These are phyloP conservation scores for Conus ventricosus DNA, from an alignment of 1,140 invertebrate species.

Conservation along the genomic window DNA sequence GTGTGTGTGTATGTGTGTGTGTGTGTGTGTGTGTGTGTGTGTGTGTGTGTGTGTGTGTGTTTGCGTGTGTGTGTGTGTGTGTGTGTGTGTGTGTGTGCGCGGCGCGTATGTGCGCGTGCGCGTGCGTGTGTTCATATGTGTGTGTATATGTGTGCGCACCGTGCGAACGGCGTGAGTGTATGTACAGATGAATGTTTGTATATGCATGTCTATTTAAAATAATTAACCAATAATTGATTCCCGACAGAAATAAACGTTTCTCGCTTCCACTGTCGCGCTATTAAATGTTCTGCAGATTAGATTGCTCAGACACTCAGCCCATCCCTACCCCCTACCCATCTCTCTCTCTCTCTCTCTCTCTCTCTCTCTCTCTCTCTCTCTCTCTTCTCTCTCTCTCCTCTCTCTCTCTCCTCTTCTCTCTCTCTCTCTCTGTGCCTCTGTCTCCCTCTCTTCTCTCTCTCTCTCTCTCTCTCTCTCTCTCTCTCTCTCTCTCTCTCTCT, in stretches of 20 bases:
- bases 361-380: too few relatives aligned
- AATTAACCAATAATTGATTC: not conserved
- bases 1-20: conserved; percentile 16
- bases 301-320: not conserved
- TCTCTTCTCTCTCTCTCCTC: conserved; percentile 78
- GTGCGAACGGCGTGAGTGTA: not conserved
- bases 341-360: too few relatives aligned
- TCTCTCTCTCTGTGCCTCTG: too few relatives aligned
- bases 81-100: not conserved
- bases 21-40: conserved; percentile 20
- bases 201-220: not conserved
- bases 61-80: not conserved
- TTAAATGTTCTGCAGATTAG: conserved; percentile 20
- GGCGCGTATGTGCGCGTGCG: too few relatives aligned
- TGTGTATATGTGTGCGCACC: not conserved
- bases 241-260: not conserved
- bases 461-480: not conserved
- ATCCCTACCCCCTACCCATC: too few relatives aligned
- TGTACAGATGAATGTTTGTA: not conserved
- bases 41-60: conserved; percentile 24
- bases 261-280: not conserved
- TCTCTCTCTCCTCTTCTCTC: not conserved
- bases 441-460: conserved; percentile 75
- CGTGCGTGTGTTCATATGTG: not conserved
- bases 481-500: conserved; percentile 74